A percentile compares a stretch with the other conserved stretches of the same genome.
Evolutionary conservation across 2,888 invertebrate genomes (phyloP).

Genomic region (Diplolepis rosae): DNA sequence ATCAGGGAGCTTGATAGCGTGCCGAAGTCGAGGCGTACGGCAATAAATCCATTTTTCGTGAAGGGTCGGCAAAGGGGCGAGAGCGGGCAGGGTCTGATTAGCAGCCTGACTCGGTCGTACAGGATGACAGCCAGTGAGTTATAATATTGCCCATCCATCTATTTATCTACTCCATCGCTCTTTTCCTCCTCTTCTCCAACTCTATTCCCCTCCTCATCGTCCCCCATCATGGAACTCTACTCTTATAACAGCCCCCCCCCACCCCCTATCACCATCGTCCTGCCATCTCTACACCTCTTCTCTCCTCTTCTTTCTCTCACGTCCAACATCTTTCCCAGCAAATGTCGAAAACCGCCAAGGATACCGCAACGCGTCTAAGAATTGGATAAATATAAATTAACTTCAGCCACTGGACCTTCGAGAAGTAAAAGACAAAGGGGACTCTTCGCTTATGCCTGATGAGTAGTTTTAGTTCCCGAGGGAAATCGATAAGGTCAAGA

Average conservation of each 20-base stretch:
- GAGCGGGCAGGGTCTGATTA: slow-evolving; percentile 73
- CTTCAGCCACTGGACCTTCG: not conserved
- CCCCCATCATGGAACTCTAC: slow-evolving; percentile 1
- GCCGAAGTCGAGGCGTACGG: slow-evolving; percentile 74
- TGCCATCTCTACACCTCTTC: not conserved
- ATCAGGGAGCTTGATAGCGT: slow-evolving; percentile 74
- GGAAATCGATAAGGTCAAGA: slow-evolving; percentile 29
- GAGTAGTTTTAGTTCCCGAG: slow-evolving; percentile 32
- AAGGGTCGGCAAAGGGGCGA: slow-evolving; percentile 67
- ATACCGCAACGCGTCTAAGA: not conserved
- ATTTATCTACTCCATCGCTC: slow-evolving; percentile 69
- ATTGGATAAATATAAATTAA: slow-evolving; percentile 11
- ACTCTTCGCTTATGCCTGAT: slow-evolving; percentile 24
- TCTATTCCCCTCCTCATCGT: slow-evolving; percentile 32
- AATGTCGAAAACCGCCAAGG: not conserved
- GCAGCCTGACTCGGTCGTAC: slow-evolving; percentile 74
- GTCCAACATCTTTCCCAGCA: not conserved
- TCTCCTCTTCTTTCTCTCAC: not conserved
- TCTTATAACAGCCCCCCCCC: not conserved
- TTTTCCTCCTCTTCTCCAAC: slow-evolving; percentile 55
- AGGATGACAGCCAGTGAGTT: slow-evolving; percentile 74
- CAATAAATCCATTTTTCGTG: slow-evolving; percentile 74
- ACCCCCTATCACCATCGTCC: not conserved
- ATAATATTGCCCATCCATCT: slow-evolving; percentile 75
- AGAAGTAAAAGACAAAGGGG: not conserved